Evolutionary conservation across 2,797 vertebrate genomes (phyloP), one percentile per base, ranked within the genome.

Genomic region (Lacerta agilis): DNA sequence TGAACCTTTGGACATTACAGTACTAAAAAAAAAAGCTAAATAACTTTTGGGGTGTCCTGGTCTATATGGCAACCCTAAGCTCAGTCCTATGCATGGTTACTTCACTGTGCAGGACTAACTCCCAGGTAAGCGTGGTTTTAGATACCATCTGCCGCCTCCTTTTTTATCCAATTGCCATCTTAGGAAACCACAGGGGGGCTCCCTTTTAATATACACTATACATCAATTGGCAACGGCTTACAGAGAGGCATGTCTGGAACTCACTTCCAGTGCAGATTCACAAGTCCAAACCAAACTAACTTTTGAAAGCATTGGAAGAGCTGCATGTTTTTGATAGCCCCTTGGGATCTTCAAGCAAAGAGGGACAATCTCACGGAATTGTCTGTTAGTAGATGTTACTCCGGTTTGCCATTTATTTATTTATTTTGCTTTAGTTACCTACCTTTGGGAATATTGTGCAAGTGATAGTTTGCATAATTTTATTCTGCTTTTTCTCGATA

Each of bases 191-290:
- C 3, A 11, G 45, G 69, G 71, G 73, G 33, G 10, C 25, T 66
- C 27, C 3, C 25, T 83, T 41, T 83, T 69, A 88, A 78, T 88
- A 66, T 58, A 43, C 38, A 83, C 81, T 88, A 67, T 27, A 17
- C 17, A 33, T 77, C 61, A 49, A 5, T 38, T 29, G 49, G 41
- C 29, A 82, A 20, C 7, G 5, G 29, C 61, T 58, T 82, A 13
- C n/a, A 82, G 41, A 75, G 58, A 49, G 33, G 55, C 67, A 33
- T 33, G 17, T 17, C 10, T 4, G 10, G 29, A n/a, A 64, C 25
- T 82, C 23, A 23, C 33, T 81, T 8, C 36, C 55, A 82, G 8
- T 33, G 23, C 41, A 66, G 38, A 55, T 49, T 36, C 41, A 82
- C 36, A 38, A 87, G 41, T 43, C 41, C 18, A 64, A 38, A 20